Percentiles rank a stretch among this genome's conserved stretches.
Evolutionary conservation across 2,113 vertebrate genomes (phyloP).

Genomic region (Petrocephalus microphthalmus): DNA sequence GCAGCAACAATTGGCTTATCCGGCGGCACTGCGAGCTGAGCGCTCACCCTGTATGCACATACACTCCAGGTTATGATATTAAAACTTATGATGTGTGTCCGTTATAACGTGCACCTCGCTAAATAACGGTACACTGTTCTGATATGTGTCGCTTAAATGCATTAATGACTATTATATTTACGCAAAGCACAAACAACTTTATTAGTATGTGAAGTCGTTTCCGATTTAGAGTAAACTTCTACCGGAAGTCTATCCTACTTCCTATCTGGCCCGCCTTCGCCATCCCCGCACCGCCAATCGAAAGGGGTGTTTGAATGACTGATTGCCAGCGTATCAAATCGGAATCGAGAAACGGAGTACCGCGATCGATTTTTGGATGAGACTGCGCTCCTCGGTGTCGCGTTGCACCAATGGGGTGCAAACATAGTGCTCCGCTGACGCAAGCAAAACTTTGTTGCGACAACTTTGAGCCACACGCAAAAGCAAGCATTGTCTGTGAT

Average conservation of each 20-base stretch:
- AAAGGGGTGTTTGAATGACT: not conserved
- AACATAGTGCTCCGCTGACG: not conserved
- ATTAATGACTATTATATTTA: not conserved
- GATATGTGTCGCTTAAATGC: not conserved
- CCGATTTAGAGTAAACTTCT: slow-evolving; percentile 33
- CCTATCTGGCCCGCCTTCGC: not conserved
- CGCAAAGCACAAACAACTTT: not conserved
- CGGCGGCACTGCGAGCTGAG: not conserved
- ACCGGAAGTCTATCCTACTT: slow-evolving; percentile 28
- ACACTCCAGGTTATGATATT: not conserved
- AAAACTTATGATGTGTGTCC: not conserved
- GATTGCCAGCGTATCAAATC: not conserved
- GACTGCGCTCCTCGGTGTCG: not conserved
- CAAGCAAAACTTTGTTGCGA: not conserved
- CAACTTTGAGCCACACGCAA: not conserved
- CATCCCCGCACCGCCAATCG: slow-evolving; percentile 7
- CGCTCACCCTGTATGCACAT: not conserved
- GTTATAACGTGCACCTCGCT: not conserved
- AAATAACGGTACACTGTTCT: not conserved
- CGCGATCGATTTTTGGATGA: not conserved
- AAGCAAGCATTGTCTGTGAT: not conserved
- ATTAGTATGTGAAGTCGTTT: slow-evolving; percentile 18
- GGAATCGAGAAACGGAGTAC: not conserved
- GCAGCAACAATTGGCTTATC: slow-evolving; percentile 22
- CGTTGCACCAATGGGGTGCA: not conserved